These are phyloP conservation scores for Betta splendens DNA, from an alignment of 2,797 vertebrate genomes.

Conservation along the genomic window DNA sequence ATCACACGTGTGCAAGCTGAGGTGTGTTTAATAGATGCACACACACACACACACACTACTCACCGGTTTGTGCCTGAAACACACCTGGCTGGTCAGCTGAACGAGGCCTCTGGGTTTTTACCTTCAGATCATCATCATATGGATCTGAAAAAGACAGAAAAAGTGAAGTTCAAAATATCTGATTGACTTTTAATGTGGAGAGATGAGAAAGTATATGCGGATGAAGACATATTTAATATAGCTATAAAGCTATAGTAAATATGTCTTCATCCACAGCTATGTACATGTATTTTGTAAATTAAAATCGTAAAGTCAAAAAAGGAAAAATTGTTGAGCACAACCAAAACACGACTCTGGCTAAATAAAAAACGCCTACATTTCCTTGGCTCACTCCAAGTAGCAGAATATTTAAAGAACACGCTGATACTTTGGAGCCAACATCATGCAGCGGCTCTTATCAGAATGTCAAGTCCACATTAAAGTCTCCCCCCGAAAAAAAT, in stretches of 20 bases:
- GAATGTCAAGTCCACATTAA: conserved; percentile 31
- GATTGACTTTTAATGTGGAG: too few species aligned
- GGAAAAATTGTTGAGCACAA: conserved; percentile 41
- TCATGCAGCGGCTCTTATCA: conserved; percentile 25
- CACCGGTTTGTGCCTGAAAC: conserved; percentile 99
- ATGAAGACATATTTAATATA: too few species aligned
- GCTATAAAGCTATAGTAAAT: conserved; percentile 16
- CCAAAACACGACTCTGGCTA: conserved; percentile 61
- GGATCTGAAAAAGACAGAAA: conserved; percentile 82
- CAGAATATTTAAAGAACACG: conserved; percentile 51
- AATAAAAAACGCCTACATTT: conserved; percentile 59
- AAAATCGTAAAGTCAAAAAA: conserved; percentile 23
- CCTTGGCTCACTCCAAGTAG: conserved; percentile 45
- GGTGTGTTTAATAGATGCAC: conserved; percentile 12
- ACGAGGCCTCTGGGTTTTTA: conserved; percentile 96
- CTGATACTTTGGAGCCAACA: conserved; percentile 34
- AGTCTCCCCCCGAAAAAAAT: conserved; percentile 48
- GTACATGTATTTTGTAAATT: conserved; percentile 25
- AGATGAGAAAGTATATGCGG: too few species aligned
- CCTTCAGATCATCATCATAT: conserved; percentile 92
- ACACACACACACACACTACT: conserved; percentile 49
- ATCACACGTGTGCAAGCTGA: background rate
- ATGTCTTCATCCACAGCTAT: conserved; percentile 4
- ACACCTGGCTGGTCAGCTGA: conserved; percentile 96
- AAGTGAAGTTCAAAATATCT: too few species aligned